Percentiles rank a stretch among this genome's conserved stretches.
phyloP scores from a whole-genome alignment of 2,113 vertebrate genomes.

The Phocoena phocoena region DNA sequence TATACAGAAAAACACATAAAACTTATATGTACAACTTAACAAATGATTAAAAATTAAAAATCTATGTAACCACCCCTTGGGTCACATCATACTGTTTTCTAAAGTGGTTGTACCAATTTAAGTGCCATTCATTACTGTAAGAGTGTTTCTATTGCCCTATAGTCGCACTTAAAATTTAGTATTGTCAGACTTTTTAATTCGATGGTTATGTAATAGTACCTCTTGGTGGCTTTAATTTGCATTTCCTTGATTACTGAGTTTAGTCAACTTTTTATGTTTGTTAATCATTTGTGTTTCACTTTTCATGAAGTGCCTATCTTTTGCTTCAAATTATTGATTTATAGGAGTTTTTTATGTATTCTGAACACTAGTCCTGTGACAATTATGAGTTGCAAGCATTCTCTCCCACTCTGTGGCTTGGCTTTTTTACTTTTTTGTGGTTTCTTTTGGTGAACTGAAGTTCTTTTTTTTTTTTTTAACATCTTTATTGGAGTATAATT shows the following conservation, averaged over 20 bases:
- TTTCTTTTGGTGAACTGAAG: background rate
- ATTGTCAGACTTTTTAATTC: background rate
- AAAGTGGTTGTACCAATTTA: background rate
- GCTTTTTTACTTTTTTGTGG: background rate
- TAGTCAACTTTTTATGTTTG: background rate
- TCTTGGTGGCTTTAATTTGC: background rate
- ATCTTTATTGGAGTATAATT: too few species aligned
- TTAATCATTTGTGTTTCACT: background rate
- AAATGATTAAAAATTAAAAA: background rate
- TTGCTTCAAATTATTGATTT: background rate
- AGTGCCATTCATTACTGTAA: background rate
- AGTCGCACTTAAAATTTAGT: background rate
- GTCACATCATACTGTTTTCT: background rate
- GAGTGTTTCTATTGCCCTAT: background rate
- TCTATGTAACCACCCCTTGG: background rate
- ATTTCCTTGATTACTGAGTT: background rate
- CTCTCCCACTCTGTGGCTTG: background rate
- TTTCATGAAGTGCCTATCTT: background rate
- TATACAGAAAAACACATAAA: background rate
- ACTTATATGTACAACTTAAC: background rate
- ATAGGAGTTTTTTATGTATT: background rate
- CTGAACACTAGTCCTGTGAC: background rate
- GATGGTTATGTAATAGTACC: background rate
- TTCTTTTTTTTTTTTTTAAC: background rate
- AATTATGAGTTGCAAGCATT: background rate